phyloP scores from a whole-genome alignment of 2,797 vertebrate species.

The Gambusia yucatana region DNA sequence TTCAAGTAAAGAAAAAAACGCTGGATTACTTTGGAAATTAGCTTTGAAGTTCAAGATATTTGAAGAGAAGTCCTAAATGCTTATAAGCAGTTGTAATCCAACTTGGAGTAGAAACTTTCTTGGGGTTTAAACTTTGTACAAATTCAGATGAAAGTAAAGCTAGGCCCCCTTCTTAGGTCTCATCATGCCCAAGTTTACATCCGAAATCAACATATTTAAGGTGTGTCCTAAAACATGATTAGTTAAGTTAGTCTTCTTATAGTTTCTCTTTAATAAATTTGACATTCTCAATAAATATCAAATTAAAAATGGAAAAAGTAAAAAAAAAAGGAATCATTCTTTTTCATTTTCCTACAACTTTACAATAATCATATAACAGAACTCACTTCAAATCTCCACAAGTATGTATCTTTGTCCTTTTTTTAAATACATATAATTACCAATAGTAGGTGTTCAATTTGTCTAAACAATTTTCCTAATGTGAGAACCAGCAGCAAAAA shows the following conservation, averaged over 20 bases:
- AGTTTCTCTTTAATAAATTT: not conserved
- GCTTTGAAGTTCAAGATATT: not conserved
- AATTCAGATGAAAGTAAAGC: not conserved
- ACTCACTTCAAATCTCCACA: not conserved
- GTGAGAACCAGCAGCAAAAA: not conserved
- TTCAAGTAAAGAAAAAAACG: not conserved
- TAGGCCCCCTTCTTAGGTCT: too few relatives aligned
- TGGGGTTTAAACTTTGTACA: not conserved
- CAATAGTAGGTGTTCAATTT: not conserved
- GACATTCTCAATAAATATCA: not conserved
- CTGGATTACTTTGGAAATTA: not conserved
- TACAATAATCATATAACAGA: not conserved
- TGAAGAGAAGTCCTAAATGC: not conserved
- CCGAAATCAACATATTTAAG: not conserved
- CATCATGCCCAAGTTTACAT: not conserved
- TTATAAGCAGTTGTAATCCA: not conserved
- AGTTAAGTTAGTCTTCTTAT: not conserved
- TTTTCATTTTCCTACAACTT: not conserved
- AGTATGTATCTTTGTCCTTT: not conserved
- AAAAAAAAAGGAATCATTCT: not conserved
- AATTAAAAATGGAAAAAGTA: not conserved
- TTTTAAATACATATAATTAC: not conserved
- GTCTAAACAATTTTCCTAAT: not conserved
- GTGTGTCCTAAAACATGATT: not conserved
- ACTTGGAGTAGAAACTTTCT: not conserved